Base-by-base conservation (phyloP, 2,888 invertebrate species). In the Folsomia manolachei region DNA sequence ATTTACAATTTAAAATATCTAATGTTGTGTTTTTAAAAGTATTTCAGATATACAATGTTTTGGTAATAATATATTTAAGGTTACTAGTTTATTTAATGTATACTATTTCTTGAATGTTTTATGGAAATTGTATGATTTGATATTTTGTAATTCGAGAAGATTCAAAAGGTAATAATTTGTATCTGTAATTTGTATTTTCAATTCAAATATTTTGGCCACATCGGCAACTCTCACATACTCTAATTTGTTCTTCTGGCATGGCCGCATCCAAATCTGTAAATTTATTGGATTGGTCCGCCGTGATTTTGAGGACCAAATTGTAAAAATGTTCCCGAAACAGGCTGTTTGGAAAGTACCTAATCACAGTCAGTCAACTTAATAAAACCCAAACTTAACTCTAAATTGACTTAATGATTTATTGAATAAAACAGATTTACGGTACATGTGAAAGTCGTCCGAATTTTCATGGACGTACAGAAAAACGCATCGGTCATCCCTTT, bases 391-490 rank as follows among this genome's bases (percentile, higher is more conserved):
- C 9, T 14, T 14, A 14, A 51, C 14, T 14, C 51, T 51, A 51
- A 14, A 51, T 51, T 51, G 14, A 51, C 9, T 51, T 51, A 9
- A 14, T 51, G 11, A 14, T 51, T 9, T 51, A 14, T 9, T 51
- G 9, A 14, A 14, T n/a, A n/a, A n/a, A n/a, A n/a, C n/a, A n/a
- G n/a, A n/a, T n/a, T n/a, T n/a, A n/a, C n/a, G n/a, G n/a, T n/a
- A n/a, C n/a, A n/a, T n/a, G n/a, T n/a, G n/a, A n/a, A n/a, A n/a
- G n/a, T n/a, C n/a, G n/a, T 71, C 75, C 0, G 97, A 97, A 84
- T 98, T 97, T 84, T 97, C 94, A 84, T 95, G 93, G 51, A 99
- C 98, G 84, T 99, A 99, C 0, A 99, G 87, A 84, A 97, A 97
- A 14, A 98, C 88, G 78, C 97, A 97, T 21, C 97, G 88, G 82